Conservation (phyloP, 2,113 vertebrate genomes). For the Sinosuthora webbiana region DNA sequence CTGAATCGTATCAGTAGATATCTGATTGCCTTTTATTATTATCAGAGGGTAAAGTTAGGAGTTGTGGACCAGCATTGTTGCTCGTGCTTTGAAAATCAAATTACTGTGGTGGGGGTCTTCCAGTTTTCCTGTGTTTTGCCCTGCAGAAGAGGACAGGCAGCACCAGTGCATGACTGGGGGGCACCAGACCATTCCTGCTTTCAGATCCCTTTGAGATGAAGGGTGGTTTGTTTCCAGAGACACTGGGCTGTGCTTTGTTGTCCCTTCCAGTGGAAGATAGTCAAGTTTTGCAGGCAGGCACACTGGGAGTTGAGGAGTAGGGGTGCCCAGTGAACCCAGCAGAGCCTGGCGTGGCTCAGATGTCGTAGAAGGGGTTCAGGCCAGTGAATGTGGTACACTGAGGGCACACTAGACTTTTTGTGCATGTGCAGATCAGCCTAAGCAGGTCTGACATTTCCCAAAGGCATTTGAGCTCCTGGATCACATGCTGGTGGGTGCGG, state of each 20-base stretch:
- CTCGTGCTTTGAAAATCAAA: neutral
- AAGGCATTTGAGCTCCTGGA: accelerated
- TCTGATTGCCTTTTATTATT: neutral
- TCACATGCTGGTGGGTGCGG: neutral
- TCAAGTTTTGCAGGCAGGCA: neutral
- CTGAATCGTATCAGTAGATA: neutral
- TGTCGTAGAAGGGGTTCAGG: accelerated
- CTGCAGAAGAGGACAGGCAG: neutral
- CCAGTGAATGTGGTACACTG: neutral
- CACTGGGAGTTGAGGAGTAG: accelerated
- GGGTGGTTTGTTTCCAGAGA: too few relatives aligned
- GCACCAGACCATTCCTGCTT: neutral
- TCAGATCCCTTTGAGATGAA: neutral
- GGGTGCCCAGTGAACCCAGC: neutral
- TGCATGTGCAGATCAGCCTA: neutral
- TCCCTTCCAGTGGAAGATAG: neutral
- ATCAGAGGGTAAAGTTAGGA: neutral
- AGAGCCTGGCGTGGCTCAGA: neutral
- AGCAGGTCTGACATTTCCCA: neutral
- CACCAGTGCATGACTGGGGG: neutral
- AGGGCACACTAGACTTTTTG: neutral
- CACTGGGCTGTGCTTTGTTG: neutral
- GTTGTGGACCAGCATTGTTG: accelerated
- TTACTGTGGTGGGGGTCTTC: neutral
- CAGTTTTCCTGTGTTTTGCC: neutral